These are phyloP conservation scores for Cloeon dipterum DNA, from an alignment of 2,888 invertebrate species.

Conservation along the genomic window DNA sequence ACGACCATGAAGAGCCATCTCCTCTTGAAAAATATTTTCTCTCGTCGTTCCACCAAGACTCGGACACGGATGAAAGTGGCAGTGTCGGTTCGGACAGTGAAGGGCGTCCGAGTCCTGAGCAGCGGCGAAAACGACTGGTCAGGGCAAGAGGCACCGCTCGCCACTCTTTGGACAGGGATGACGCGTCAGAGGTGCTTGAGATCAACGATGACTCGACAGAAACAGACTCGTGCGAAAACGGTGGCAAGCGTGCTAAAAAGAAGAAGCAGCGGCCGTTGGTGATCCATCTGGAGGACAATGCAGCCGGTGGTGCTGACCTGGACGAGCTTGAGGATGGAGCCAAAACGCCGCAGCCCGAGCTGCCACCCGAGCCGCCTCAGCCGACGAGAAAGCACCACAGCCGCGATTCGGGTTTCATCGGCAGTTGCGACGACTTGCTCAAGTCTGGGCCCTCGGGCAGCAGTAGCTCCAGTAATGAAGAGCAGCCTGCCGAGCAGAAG, in stretches of 20 bases:
- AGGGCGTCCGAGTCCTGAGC: conserved; percentile 69
- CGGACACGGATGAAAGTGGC: conserved; percentile 34
- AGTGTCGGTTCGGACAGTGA: conserved; percentile 83
- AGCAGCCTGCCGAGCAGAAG: conserved; percentile 1
- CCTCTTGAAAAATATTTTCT: conserved; percentile 76
- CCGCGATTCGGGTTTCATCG: conserved; percentile 71
- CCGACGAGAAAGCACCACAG: conserved; percentile 53
- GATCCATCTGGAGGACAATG: conserved; percentile 8
- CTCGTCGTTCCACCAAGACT: conserved; percentile 47
- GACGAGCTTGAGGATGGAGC: conserved; percentile 40
- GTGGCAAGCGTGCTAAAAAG: conserved; percentile 1
- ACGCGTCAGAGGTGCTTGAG: conserved; percentile 4
- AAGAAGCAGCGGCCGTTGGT: conserved; percentile 8
- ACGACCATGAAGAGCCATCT: too few species aligned
- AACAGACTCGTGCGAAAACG: conserved; percentile 2
- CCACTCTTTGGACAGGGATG: conserved; percentile 18
- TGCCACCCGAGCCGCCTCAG: conserved; percentile 12
- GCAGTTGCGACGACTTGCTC: conserved; percentile 66
- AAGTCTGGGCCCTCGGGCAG: conserved; percentile 17
- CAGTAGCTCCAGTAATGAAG: conserved; percentile 2
- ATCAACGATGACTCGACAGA: conserved; percentile 2
- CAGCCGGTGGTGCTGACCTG: not conserved
- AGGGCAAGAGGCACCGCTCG: conserved; percentile 55
- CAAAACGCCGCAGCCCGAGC: conserved; percentile 44
- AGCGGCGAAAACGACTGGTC: conserved; percentile 55